These are phyloP conservation scores for Oasisia sp. DNA, from an alignment of 2,888 invertebrate species.

Conservation along the genomic window DNA sequence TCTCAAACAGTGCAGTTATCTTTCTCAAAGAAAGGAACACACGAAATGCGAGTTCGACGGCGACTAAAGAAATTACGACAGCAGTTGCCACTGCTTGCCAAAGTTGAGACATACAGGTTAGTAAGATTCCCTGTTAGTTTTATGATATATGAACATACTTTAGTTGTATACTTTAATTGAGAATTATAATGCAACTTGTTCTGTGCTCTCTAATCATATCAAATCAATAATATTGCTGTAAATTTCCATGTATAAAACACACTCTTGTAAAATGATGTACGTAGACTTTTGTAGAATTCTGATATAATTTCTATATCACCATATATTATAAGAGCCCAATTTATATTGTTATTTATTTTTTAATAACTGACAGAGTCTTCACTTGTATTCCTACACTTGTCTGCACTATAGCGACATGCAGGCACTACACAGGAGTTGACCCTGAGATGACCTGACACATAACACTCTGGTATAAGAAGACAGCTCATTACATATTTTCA, in stretches of 20 bases:
- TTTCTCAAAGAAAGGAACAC: neutral
- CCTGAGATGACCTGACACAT: no score
- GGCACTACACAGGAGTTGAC: no score
- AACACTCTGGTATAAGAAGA: no score
- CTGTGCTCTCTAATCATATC: neutral
- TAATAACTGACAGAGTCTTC: no score
- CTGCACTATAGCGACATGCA: no score
- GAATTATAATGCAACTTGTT: neutral
- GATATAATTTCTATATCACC: no score
- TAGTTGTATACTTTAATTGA: neutral
- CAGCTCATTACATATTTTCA: no score
- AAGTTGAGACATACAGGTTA: neutral
- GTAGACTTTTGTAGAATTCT: neutral
- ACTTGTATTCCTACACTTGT: no score
- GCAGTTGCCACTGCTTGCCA: neutral
- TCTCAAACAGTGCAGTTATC: neutral
- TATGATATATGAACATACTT: neutral
- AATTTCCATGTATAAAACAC: neutral
- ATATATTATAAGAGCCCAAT: no score
- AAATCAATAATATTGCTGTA: neutral
- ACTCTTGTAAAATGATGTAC: neutral
- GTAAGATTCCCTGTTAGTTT: neutral
- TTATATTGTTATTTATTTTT: no score
- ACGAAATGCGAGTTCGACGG: neutral
- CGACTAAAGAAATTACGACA: constrained; percentile 3